Evolutionary conservation across 2,888 invertebrate genomes (phyloP).

Genomic region (Ennomos erosarius): DNA sequence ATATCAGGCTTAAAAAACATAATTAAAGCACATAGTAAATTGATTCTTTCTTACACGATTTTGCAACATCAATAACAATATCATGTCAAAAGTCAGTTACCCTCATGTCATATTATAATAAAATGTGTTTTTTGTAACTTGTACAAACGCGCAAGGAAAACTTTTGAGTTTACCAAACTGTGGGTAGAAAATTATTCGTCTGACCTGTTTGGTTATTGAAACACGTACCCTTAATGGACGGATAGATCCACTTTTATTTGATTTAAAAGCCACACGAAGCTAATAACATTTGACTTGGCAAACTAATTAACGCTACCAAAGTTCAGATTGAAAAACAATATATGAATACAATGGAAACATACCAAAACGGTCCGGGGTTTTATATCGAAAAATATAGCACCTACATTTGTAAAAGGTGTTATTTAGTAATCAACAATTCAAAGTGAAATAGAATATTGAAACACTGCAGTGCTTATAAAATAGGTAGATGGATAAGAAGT

Average conservation of each 20-base stretch:
- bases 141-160: conserved; percentile 28
- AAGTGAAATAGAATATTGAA: conserved; percentile 15
- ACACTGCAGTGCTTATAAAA: conserved; percentile 29
- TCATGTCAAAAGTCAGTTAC: too few species aligned
- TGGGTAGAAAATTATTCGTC: conserved; percentile 31
- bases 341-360: too few species aligned
- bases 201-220: conserved; percentile 27
- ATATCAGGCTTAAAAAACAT: too few species aligned
- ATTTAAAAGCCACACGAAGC: conserved; percentile 8
- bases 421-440: conserved; percentile 10
- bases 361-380: too few species aligned
- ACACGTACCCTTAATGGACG: conserved; percentile 15
- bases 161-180: conserved; percentile 36
- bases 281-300: conserved; percentile 15
- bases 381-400: too few species aligned
- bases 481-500: conserved; percentile 38
- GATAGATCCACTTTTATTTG: conserved; percentile 20
- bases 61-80: too few species aligned
- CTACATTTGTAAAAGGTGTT: not conserved
- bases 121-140: conserved; percentile 30
- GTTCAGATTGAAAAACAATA: conserved; percentile 12
- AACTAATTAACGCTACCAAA: conserved; percentile 13
- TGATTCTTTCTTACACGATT: too few species aligned
- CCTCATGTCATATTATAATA: conserved; percentile 13
- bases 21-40: too few species aligned